Percentiles rank a stretch among this genome's conserved stretches.
Conservation (phyloP, 2,888 invertebrate genomes). For the Beris chalybata region DNA sequence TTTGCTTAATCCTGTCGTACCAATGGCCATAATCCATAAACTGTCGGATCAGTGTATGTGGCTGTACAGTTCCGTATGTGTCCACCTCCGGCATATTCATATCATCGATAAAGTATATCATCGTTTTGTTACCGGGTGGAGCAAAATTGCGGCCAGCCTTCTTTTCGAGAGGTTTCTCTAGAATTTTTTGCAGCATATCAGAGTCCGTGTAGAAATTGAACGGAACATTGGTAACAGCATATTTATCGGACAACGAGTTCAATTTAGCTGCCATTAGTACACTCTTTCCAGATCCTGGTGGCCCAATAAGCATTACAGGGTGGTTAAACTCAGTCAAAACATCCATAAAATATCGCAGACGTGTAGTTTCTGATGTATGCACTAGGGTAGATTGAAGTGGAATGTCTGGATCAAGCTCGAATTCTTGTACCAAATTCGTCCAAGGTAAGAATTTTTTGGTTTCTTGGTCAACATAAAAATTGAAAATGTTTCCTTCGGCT, state of each 20-base stretch:
- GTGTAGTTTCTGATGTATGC: constrained; percentile 85
- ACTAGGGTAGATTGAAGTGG: constrained; percentile 79
- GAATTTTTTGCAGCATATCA: constrained; percentile 82
- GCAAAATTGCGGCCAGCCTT: constrained; percentile 93
- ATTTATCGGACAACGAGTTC: constrained; percentile 71
- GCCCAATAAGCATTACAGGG: constrained; percentile 90
- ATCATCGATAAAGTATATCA: constrained; percentile 94
- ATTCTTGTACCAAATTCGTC: constrained; percentile 77
- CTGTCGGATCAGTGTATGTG: constrained; percentile 90
- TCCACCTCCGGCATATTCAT: constrained; percentile 98
- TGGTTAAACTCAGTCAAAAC: constrained; percentile 73
- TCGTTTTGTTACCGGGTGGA: constrained; percentile 87
- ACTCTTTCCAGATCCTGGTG: constrained; percentile 89
- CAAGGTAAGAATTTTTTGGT: constrained; percentile 85
- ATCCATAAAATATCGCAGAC: constrained; percentile 86
- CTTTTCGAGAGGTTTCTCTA: constrained; percentile 92
- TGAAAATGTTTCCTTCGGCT: constrained; percentile 78
- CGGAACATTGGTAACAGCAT: constrained; percentile 83
- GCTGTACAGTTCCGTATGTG: constrained; percentile 90
- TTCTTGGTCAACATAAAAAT: constrained; percentile 84
- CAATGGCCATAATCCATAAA: constrained; percentile 94
- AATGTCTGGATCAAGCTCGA: constrained; percentile 82
- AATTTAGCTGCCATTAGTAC: constrained; percentile 88
- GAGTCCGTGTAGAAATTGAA: constrained; percentile 96
- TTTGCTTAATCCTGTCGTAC: constrained; percentile 87